A percentile compares a stretch with the other conserved stretches of the same genome.
These are phyloP conservation scores for Noturus placidus DNA, from an alignment of 2,113 vertebrate genomes.

Conservation along the genomic window DNA sequence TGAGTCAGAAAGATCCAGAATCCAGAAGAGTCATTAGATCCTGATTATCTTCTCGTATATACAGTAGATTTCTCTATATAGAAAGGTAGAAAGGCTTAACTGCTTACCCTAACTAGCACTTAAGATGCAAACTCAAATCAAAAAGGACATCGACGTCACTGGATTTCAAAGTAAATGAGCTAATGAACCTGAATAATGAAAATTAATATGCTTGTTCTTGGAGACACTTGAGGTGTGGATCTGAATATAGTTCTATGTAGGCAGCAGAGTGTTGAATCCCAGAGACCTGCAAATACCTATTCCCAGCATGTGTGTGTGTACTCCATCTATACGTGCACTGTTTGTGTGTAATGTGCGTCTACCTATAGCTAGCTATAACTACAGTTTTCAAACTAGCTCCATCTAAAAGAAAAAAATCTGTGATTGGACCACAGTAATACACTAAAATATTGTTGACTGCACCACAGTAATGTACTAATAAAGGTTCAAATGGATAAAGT, in stretches of 20 bases:
- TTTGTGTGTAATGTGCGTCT: not conserved
- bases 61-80: not conserved
- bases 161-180: conserved; percentile 30
- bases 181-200: not conserved
- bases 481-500: not conserved
- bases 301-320: conserved; percentile 9
- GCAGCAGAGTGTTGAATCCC: not conserved
- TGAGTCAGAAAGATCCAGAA: too few species aligned
- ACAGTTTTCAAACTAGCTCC: not conserved
- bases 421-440: not conserved
- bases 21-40: not conserved
- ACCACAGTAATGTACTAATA: not conserved
- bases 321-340: not conserved
- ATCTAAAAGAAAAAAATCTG: not conserved
- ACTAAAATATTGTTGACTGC: not conserved
- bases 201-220: conserved; percentile 9
- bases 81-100: conserved; percentile 1
- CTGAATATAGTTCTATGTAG: conserved; percentile 32
- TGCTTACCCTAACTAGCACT: conserved; percentile 48
- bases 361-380: not conserved
- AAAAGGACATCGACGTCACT: conserved; percentile 34
- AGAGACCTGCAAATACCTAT: conserved; percentile 18
- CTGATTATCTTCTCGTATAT: not conserved
- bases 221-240: conserved; percentile 19
- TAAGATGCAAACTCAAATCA: conserved; percentile 48